A percentile compares a stretch with the other conserved stretches of the same genome.
Conservation (phyloP, 64 coral and sea anemone species). For the Cladopsammia gracilis region DNA sequence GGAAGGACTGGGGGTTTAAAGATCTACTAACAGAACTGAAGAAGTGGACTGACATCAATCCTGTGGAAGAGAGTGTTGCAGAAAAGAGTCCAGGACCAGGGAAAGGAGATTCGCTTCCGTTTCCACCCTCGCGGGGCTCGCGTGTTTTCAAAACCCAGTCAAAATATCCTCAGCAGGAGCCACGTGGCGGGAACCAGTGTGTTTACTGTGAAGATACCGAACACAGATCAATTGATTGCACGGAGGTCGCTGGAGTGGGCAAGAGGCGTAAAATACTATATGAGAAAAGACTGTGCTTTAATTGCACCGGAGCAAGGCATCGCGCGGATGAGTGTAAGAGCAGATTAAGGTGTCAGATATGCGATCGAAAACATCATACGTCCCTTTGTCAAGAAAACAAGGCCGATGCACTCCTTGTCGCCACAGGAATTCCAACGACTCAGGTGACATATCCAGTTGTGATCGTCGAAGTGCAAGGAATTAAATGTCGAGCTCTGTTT, state of each 20-base stretch:
- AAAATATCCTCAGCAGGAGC: slow-evolving; percentile 18
- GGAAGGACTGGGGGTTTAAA: slow-evolving; percentile 20
- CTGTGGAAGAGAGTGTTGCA: too few species aligned
- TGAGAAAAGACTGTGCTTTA: slow-evolving; percentile 41
- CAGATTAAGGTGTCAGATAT: slow-evolving; percentile 31
- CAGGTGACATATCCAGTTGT: too few species aligned
- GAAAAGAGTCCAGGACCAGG: too few species aligned
- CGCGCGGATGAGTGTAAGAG: slow-evolving; percentile 42
- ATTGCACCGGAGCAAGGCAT: slow-evolving; percentile 55
- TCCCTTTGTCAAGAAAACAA: background rate
- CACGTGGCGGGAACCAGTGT: slow-evolving; percentile 12
- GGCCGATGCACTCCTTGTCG: background rate
- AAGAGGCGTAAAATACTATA: slow-evolving; percentile 7
- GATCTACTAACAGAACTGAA: too few species aligned
- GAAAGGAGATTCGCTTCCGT: too few species aligned
- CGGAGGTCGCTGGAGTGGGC: background rate
- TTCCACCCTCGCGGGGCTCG: too few species aligned
- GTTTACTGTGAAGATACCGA: slow-evolving; percentile 42
- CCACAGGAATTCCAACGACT: background rate
- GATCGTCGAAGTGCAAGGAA: background rate
- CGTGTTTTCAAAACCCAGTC: background rate
- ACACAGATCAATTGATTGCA: slow-evolving; percentile 20
- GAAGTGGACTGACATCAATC: too few species aligned
- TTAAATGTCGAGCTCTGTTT: background rate
- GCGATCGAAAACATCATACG: slow-evolving; percentile 50